A percentile compares a stretch with the other conserved stretches of the same genome.
phyloP scores from a whole-genome alignment of 2,113 vertebrate genomes.

The Tachysurus fulvidraco region DNA sequence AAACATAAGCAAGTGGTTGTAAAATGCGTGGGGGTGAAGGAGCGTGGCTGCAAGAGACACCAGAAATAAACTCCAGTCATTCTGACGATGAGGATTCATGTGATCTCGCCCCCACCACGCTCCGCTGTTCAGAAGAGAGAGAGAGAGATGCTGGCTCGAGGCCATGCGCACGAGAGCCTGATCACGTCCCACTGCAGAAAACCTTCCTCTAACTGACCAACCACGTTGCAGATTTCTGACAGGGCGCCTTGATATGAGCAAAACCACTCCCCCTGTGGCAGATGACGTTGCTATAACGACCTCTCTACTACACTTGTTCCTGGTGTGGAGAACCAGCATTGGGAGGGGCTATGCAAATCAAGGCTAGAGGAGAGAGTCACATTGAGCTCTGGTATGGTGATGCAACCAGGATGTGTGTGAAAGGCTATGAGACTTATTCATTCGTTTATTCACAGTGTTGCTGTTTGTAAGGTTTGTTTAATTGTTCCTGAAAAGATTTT shows the following conservation, averaged over 20 bases:
- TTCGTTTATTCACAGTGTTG: neutral
- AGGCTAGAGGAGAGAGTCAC: slow-evolving; percentile 42
- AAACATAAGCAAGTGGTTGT: slow-evolving; percentile 45
- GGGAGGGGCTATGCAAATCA: slow-evolving; percentile 47
- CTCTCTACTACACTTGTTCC: slow-evolving; percentile 44
- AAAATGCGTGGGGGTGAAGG: slow-evolving; percentile 12
- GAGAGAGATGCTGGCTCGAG: slow-evolving; percentile 35
- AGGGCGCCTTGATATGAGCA: slow-evolving; percentile 55
- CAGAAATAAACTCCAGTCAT: slow-evolving; percentile 50
- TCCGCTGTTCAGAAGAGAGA: neutral
- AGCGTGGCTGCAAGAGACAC: slow-evolving; percentile 27
- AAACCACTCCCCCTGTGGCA: slow-evolving; percentile 39
- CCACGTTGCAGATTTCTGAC: slow-evolving; percentile 43
- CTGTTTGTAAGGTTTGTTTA: neutral
- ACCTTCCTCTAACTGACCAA: slow-evolving; percentile 57
- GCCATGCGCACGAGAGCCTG: slow-evolving; percentile 44
- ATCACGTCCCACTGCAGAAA: slow-evolving; percentile 77
- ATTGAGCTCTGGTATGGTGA: slow-evolving; percentile 23
- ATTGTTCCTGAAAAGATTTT: neutral
- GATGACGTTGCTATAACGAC: slow-evolving; percentile 63
- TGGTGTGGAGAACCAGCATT: slow-evolving; percentile 50
- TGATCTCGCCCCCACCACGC: slow-evolving; percentile 37
- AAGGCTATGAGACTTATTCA: neutral
- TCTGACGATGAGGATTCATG: slow-evolving; percentile 38
- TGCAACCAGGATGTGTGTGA: neutral